Percentiles rank a stretch among this genome's conserved stretches.
phyloP scores from a whole-genome alignment of 2,888 invertebrate genomes.

The Plagodis pulveraria region DNA sequence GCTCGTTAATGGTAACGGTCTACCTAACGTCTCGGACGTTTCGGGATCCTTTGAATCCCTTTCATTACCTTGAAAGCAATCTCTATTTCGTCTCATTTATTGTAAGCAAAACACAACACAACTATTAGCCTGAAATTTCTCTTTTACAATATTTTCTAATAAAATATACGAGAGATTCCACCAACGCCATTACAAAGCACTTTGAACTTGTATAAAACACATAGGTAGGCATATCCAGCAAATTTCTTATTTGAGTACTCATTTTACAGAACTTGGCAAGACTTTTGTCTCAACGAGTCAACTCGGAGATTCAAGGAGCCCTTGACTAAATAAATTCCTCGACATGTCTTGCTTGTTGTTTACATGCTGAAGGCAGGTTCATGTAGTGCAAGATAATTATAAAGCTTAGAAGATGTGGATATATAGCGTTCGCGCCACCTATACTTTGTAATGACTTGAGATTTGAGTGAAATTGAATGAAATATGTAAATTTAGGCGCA shows the following conservation, averaged over 20 bases:
- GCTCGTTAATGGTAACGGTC: constrained; percentile 47
- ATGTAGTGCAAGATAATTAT: constrained; percentile 14
- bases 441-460: too few species aligned
- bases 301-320: constrained; percentile 7
- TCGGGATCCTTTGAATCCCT: constrained; percentile 62
- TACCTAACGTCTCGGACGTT: constrained; percentile 57
- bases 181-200: too few species aligned
- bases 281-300: constrained; percentile 19
- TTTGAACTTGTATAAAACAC: too few species aligned
- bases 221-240: too few species aligned
- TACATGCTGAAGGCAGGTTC: constrained; percentile 8
- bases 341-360: constrained; percentile 9
- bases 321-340: constrained; percentile 6
- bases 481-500: too few species aligned
- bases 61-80: constrained; percentile 66
- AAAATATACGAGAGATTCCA: too few species aligned
- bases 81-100: constrained; percentile 60
- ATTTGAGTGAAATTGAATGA: too few species aligned
- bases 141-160: too few species aligned
- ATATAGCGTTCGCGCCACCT: too few species aligned
- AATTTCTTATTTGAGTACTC: not conserved
- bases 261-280: constrained; percentile 10
- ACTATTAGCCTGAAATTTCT: too few species aligned
- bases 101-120: too few species aligned
- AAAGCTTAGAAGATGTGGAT: too few species aligned